phyloP scores from a whole-genome alignment of 2,113 vertebrate genomes.

The Gymnarchus niloticus region DNA sequence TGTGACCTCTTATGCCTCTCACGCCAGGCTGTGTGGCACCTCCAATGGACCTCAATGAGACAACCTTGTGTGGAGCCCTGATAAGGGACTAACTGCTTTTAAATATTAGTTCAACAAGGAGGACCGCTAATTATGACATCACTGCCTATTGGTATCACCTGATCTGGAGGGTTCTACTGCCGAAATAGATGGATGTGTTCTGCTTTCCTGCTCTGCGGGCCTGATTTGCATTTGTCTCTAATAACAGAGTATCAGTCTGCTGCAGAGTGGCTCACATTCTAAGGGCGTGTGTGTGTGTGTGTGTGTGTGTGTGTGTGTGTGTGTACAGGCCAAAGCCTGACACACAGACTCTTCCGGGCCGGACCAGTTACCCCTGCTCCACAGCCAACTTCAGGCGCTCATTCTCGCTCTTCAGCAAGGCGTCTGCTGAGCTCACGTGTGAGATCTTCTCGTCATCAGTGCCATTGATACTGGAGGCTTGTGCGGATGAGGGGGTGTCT shows the following conservation, averaged over 20 bases:
- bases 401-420: conserved; percentile 78
- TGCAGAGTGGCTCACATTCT: background rate
- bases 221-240: background rate
- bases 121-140: background rate
- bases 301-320: background rate
- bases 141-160: background rate
- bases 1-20: background rate
- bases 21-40: background rate
- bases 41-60: background rate
- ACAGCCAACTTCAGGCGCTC: conserved; percentile 79
- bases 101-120: conserved; percentile 5
- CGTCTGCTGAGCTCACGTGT: conserved; percentile 61
- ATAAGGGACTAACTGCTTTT: background rate
- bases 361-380: conserved; percentile 74
- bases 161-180: background rate
- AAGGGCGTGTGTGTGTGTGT: background rate
- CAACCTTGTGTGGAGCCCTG: background rate
- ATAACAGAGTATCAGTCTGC: background rate
- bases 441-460: conserved; percentile 92
- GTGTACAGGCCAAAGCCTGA: background rate
- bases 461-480: conserved; percentile 87
- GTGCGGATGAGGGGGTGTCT: conserved; percentile 73
- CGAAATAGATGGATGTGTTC: background rate
- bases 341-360: too few species aligned
- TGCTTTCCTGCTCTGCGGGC: background rate